Evolutionary conservation across 2,797 vertebrate species (phyloP), one percentile per base, ranked within the genome.

Genomic region (Salmo trutta): DNA sequence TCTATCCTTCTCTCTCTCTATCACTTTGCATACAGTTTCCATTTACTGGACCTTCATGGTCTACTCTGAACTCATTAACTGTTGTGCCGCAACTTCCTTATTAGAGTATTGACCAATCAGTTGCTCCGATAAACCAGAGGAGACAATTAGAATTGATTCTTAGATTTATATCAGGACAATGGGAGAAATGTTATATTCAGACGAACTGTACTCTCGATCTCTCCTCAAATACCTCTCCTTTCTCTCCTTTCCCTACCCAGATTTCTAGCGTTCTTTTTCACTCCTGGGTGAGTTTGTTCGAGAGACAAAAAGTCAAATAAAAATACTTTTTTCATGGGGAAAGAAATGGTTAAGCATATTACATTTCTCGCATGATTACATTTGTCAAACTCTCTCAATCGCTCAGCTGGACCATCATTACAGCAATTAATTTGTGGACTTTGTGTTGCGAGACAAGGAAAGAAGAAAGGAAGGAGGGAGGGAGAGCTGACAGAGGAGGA

Each of bases 361-460:
- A 83, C 77, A 75, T 77, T 69, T 74, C 33, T 65, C 41, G 75
- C 72, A 79, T 73, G 71, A 72, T 24, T 69, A 71, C 65, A 75
- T 81, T 77, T 75, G 41, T 77, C 71, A 68, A 24, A 78, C 73
- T 77, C 77, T 73, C 36, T 72, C 51, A 76, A 41, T 80, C 77
- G 77, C 77, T 69, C 73, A 3, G 68, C n/a, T 64, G 52, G 71
- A 71, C 33, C 84, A 76, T 81, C 83, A 75, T 88, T 81, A 86
- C 75, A 80, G 77, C 54, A 47, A 78, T 80, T 75, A 47, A 3
- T 78, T 53, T 74, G 62, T 36, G 73, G 75, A 8, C 0, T 41
- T 14, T 41, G 29, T 7, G 8, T 29, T 0, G 52, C 68, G 65
- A 84, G 77, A 53, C 73, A 76, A 5, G 53, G 53, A 70, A 31